Evolutionary conservation across 2,113 vertebrate genomes (phyloP), one percentile per base, ranked within the genome.

Genomic region (Callipepla squamata): DNA sequence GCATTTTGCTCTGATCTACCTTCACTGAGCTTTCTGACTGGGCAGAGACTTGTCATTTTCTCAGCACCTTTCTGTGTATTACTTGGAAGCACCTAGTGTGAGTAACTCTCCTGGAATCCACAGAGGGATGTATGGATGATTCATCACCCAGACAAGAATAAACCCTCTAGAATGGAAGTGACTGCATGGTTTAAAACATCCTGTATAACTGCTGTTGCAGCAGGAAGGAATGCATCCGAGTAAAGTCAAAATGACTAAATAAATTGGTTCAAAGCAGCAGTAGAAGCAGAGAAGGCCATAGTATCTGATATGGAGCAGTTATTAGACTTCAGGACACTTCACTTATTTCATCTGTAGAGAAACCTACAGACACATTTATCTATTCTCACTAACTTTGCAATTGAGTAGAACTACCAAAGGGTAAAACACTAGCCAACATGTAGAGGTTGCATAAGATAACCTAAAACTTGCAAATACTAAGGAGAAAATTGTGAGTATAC

Each of bases 81-180:
- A 63, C 78, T 91, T 96, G 93, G 91, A 96, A 92, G 77, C 57
- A 42, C 30, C 66, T 62, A 80, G 91, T 50, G 70, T 94, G 94
- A 94, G 83, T 87, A 92, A 95, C 94, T 96, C 92, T 91, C 90
- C 85, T 95, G 90, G 93, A 94, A 96, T 92, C 94, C 61, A 2
- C 62, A 42, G 89, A 80, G 67, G 73, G 87, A 9, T 58, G 80
- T 91, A 87, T 67, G 67, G 85, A 50, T 92, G 94, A 93, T 76
- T 95, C 85, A 92, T 68, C 82, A 50, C 83, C 76, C 77, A 88
- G 90, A 45, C 80, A 91, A 91, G 74, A 92, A 90, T 92, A 91
- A 94, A 38, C 44, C 50, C 58, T 93, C 72, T 66, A 80, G 72
- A 38, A 40, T 89, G 72, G 74, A 65, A 91, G 80, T 73, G 42